Evolutionary conservation across 2,113 vertebrate genomes (phyloP), one percentile per base, ranked within the genome.

Genomic region (Lophius piscatorius): DNA sequence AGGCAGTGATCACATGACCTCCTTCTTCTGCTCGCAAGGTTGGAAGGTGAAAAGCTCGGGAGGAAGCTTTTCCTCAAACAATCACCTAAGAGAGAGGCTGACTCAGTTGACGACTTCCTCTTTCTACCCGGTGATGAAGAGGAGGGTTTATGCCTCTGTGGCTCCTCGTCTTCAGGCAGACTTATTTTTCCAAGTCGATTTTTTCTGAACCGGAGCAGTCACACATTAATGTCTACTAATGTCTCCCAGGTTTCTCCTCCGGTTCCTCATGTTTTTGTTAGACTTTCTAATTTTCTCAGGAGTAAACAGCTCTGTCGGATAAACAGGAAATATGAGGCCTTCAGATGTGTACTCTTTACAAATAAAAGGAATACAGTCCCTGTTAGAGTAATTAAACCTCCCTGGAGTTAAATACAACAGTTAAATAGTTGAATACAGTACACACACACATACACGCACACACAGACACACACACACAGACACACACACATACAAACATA

Each of bases 201-300:
- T 61, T 62, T 64, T 83, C 40, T 72, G 79, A 83, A 83, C 79
- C 73, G 78, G 78, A 77, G 44, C 71, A 57, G n/a, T 66, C 83
- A 77, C 50, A 72, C 74, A 24, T 41, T 38, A 18, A 69, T 48
- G 35, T 33, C 52, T 40, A 21, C 50, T 82, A 86, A 81, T 77
- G 61, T 77, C 63, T 86, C 70, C 57, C 74, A 45, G 62, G 74
- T 63, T 63, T 66, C 51, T 50, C 64, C 67, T 78, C 66, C 57
- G 24, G 26, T 51, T 73, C 59, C 60, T 50, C 82, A 76, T 76
- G 54, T 71, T 40, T 81, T 70, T 67, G 29, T 17, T 34, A 40
- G 11, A 33, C 18, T 69, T 78, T 76, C 38, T 69, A 24, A 18
- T 69, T 69, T 65, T 72, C 26, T 59, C 36, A 5, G 14, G 38